Percentiles rank a stretch among this genome's conserved stretches.
Conservation (phyloP, 2,113 vertebrate genomes). For the Agelaius tricolor region DNA sequence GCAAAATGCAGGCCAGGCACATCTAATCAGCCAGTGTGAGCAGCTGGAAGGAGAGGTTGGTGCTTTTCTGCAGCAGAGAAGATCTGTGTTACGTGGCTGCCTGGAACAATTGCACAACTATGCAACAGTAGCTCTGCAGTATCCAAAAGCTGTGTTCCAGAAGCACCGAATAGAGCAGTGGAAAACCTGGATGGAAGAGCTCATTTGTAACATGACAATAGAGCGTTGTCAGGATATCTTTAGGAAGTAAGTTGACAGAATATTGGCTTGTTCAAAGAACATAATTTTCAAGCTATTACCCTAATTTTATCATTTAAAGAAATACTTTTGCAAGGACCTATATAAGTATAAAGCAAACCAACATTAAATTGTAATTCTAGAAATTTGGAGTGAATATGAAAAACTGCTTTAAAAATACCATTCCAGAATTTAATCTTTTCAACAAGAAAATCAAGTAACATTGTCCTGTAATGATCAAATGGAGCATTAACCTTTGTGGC, state of each 20-base stretch:
- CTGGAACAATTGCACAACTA: constrained; percentile 97
- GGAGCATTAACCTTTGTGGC: not conserved
- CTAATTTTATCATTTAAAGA: not conserved
- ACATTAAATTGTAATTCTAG: not conserved
- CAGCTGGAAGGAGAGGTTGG: constrained; percentile 91
- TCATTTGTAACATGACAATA: constrained; percentile 89
- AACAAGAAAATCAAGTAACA: not conserved
- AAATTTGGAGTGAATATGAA: not conserved
- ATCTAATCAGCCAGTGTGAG: constrained; percentile 95
- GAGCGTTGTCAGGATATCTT: constrained; percentile 91
- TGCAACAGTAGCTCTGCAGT: constrained; percentile 94
- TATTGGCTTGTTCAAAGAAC: not conserved
- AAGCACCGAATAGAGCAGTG: constrained; percentile 92
- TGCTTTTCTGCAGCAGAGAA: constrained; percentile 90
- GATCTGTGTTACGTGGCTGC: constrained; percentile 86
- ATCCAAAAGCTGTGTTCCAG: constrained; percentile 89
- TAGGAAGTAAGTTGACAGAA: constrained; percentile 81
- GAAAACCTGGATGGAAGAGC: constrained; percentile 97
- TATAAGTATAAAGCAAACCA: not conserved
- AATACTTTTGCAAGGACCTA: not conserved
- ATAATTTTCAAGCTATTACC: not conserved
- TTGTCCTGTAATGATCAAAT: not conserved
- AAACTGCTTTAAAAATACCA: not conserved
- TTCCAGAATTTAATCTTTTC: not conserved
- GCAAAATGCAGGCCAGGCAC: constrained; percentile 96